Percentiles rank a stretch among this genome's conserved stretches.
Conservation (phyloP, 2,888 invertebrate species). For the Eupithecia abbreviata region DNA sequence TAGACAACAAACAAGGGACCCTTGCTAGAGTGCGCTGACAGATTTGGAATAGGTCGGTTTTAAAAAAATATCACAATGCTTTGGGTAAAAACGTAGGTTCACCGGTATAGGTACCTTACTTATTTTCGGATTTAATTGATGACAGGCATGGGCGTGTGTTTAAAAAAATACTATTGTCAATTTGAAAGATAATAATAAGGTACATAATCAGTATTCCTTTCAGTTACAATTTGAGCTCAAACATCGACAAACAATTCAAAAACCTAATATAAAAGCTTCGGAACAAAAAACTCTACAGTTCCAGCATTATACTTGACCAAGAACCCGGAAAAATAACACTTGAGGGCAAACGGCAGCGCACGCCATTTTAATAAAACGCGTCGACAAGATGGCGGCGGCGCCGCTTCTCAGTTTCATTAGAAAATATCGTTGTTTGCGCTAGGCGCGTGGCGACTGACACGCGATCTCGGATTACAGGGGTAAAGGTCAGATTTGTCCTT, state of each 20-base stretch:
- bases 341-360: slow-evolving; percentile 13
- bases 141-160: background rate
- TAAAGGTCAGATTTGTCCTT: slow-evolving; percentile 37
- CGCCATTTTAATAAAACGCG: slow-evolving; percentile 43
- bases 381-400: slow-evolving; percentile 43
- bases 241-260: background rate
- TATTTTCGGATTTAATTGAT: background rate
- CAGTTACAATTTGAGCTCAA: background rate
- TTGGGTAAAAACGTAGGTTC: background rate
- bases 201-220: background rate
- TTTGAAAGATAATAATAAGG: background rate
- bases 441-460: slow-evolving; percentile 59
- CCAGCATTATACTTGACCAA: slow-evolving; percentile 6
- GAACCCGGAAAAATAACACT: slow-evolving; percentile 24
- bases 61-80: slow-evolving; percentile 8
- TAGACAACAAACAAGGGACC: slow-evolving; percentile 68
- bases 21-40: background rate
- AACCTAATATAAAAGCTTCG: background rate
- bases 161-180: background rate
- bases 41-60: background rate
- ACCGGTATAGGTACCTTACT: background rate
- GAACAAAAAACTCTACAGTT: background rate
- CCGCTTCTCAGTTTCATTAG: slow-evolving; percentile 64
- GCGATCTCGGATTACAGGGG: slow-evolving; percentile 41
- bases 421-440: slow-evolving; percentile 62